phyloP scores from a whole-genome alignment of 2,113 vertebrate genomes.

The Cairina moschata region DNA sequence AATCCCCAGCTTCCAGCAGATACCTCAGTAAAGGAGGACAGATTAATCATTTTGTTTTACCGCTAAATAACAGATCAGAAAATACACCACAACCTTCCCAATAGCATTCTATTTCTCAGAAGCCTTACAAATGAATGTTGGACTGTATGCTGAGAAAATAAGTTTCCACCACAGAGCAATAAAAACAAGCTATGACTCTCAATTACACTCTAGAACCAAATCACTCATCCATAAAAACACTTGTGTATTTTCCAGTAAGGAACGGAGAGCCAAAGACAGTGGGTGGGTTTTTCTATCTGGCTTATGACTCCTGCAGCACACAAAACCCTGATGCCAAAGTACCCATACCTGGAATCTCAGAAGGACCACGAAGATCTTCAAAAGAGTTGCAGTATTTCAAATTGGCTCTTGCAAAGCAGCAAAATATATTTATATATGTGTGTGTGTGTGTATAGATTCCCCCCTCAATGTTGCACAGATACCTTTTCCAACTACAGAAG shows the following conservation, averaged over 20 bases:
- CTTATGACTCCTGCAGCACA: neutral
- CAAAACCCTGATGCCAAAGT: neutral
- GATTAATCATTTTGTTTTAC: neutral
- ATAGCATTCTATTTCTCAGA: neutral
- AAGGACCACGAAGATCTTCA: neutral
- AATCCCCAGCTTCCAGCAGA: conserved; percentile 1
- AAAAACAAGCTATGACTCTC: conserved; percentile 12
- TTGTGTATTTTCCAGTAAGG: neutral
- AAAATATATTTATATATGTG: neutral
- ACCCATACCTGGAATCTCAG: conserved; percentile 3
- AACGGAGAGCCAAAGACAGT: conserved; percentile 5
- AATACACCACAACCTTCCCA: neutral
- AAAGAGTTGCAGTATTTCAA: neutral
- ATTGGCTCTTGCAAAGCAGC: neutral
- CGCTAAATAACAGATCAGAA: neutral
- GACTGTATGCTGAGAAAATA: neutral
- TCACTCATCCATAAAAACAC: neutral
- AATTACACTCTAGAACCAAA: neutral
- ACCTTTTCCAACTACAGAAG: neutral
- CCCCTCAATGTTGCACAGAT: neutral
- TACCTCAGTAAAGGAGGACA: neutral
- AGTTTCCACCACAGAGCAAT: neutral
- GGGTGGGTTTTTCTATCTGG: neutral
- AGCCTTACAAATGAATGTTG: neutral
- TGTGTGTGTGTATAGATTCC: too few species aligned